Evolutionary conservation across 2,113 vertebrate genomes (phyloP).

Genomic region (Tylochromis polylepis): DNA sequence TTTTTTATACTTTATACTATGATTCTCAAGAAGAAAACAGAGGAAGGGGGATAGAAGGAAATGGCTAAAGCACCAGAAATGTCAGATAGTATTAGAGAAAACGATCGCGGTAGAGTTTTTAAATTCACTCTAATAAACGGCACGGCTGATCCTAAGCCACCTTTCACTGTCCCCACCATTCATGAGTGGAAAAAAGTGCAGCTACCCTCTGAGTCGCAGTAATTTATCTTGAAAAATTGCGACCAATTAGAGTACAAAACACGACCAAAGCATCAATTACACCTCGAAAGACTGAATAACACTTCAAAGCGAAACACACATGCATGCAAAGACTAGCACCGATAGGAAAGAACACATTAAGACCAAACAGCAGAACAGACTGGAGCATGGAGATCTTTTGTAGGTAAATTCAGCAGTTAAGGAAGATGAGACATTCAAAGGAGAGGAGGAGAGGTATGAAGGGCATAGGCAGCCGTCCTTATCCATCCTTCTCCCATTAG

Average conservation of each 20-base stretch:
- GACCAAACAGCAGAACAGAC: not conserved
- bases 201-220: not conserved
- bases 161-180: not conserved
- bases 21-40: not conserved
- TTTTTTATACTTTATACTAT: not conserved
- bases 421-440: not conserved
- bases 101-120: fast-evolving
- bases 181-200: not conserved
- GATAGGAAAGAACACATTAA: not conserved
- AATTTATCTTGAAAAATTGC: not conserved
- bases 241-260: not conserved
- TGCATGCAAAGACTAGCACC: not conserved
- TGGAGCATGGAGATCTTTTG: not conserved
- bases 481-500: not conserved
- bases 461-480: not conserved
- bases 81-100: not conserved
- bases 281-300: not conserved
- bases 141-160: not conserved
- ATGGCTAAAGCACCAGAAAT: not conserved
- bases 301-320: not conserved
- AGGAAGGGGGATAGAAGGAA: not conserved
- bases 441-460: not conserved
- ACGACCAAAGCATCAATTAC: not conserved
- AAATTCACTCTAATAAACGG: fast-evolving
- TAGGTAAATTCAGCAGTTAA: not conserved